Percentiles rank a stretch among this genome's conserved stretches.
Evolutionary conservation across 2,113 vertebrate genomes (phyloP).

Genomic region (Danio rerio): GRCz12tu NC_133200.1:13521001-13521500

Average conservation of each 20-base stretch:
- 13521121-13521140: background rate
- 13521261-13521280: background rate
- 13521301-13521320: background rate
- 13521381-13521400: too few relatives aligned
- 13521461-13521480: too few relatives aligned
- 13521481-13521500: too few relatives aligned
- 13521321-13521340: background rate
- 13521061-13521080: background rate
- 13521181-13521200: conserved; percentile 45
- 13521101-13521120: background rate
- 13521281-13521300: background rate
- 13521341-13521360: too few relatives aligned
- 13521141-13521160: background rate
- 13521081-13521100: background rate
- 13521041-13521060: background rate
- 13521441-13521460: too few relatives aligned
- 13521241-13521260: background rate
- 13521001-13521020: conserved; percentile 15
- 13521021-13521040: background rate
- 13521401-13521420: too few relatives aligned
- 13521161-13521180: conserved; percentile 30
- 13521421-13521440: too few relatives aligned
- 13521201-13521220: conserved; percentile 31
- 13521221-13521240: background rate
- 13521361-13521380: too few relatives aligned